Conservation (phyloP, 2,888 invertebrate genomes). For the Hemithea aestivaria region DNA sequence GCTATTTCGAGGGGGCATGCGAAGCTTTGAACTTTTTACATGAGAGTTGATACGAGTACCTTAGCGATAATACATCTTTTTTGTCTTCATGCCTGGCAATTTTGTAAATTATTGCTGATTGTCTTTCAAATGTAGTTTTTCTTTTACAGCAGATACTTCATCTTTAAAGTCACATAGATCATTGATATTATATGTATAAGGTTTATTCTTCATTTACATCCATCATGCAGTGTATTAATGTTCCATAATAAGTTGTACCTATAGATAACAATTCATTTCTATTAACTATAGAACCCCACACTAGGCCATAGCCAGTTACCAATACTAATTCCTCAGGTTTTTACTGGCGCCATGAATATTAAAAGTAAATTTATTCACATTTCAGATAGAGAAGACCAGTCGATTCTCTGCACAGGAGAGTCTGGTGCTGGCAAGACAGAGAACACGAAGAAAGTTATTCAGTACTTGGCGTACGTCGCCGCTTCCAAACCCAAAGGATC, state of each 20-base stretch:
- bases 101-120: too few relatives aligned
- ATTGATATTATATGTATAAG: too few relatives aligned
- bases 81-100: neutral
- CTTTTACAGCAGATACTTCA: too few relatives aligned
- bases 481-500: constrained; percentile 97
- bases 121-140: too few relatives aligned
- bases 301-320: too few relatives aligned
- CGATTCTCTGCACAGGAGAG: constrained; percentile 99
- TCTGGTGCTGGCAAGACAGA: constrained; percentile 99
- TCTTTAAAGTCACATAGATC: too few relatives aligned
- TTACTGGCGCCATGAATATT: neutral
- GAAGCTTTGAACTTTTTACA: neutral
- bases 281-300: too few relatives aligned
- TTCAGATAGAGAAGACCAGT: constrained; percentile 98
- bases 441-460: constrained; percentile 99
- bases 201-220: too few relatives aligned
- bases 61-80: neutral
- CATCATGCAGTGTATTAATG: too few relatives aligned
- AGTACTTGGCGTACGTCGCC: constrained; percentile 99
- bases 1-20: constrained; percentile 2
- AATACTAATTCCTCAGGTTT: too few relatives aligned
- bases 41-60: neutral
- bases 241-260: too few relatives aligned
- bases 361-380: neutral
- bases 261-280: too few relatives aligned